Base-by-base conservation (phyloP, 2,113 vertebrate genomes). In the Sorex araneus region DNA sequence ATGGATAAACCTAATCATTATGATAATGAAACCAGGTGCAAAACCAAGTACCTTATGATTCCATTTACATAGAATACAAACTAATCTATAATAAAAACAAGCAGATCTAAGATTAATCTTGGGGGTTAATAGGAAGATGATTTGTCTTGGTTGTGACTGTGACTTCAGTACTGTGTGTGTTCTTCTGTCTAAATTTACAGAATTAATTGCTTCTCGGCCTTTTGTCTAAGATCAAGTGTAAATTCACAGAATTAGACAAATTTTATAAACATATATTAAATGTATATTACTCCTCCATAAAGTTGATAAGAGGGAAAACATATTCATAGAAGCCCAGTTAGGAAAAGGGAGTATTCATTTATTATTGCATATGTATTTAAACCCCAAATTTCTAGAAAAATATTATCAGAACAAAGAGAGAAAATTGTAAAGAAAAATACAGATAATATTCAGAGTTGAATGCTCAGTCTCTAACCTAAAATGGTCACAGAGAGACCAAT, bases 271-370 rank as follows among this genome's bases (percentile, higher is more conserved):
- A 77, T 34, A 71, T 87, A n/a, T 34, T 84, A 13, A 60, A 36
- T 18, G 34, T 76, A 81, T 76, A 30, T 80, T 57, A 30, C 25
- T 27, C 13, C 7, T 81, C n/a, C 47, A 11, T 79, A 28, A 91
- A 60, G 27, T 47, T 43, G 30, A 69, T 74, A 77, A 80, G 16
- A 28, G 23, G 81, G 81, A 85, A 94, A 78, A 69, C 1, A 85
- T 54, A 60, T 23, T 43, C 16, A 34, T 21, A 64, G 32, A 63
- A 87, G 81, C 30, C 36, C 25, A 60, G 34, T 67, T 50, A 60
- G 64, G 64, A 67, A 79, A 89, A 92, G 28, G 25, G 43, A 76
- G 27, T 57, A 25, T 73, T 89, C 76, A 66, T 92, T 84, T 63
- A 23, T 67, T 67, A 76, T 32, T 87, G 40, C 1, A 36, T 12